Conservation (phyloP, 1,140 invertebrate genomes). For the Diorhabda carinulata region DNA sequence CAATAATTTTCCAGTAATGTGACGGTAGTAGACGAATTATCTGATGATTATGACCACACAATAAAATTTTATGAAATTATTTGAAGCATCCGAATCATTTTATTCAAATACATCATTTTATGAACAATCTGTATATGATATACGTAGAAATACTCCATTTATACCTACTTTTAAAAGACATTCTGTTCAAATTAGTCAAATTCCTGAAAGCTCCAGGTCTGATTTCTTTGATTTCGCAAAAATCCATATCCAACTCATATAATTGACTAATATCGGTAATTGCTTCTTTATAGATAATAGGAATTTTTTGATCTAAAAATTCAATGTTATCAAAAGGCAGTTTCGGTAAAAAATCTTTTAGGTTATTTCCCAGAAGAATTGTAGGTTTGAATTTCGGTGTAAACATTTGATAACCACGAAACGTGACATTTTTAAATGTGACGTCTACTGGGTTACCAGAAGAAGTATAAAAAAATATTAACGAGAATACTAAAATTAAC, state of each 20-base stretch:
- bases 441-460: slow-evolving; percentile 2
- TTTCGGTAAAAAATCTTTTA: slow-evolving; percentile 30
- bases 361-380: slow-evolving; percentile 21
- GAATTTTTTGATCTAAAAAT: slow-evolving; percentile 27
- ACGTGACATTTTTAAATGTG: slow-evolving; percentile 33
- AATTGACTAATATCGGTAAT: slow-evolving; percentile 27
- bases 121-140: background rate
- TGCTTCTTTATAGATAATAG: slow-evolving; percentile 27
- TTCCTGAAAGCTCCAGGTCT: slow-evolving; percentile 32
- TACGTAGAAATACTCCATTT: background rate
- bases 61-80: no score
- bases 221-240: slow-evolving; percentile 26
- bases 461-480: slow-evolving; percentile 10
- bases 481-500: background rate
- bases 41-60: no score
- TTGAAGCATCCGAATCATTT: no score
- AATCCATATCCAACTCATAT: slow-evolving; percentile 30
- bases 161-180: slow-evolving; percentile 21
- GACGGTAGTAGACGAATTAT: no score
- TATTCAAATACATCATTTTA: no score
- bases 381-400: slow-evolving; percentile 29
- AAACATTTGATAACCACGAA: slow-evolving; percentile 29
- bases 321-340: slow-evolving; percentile 27
- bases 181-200: slow-evolving; percentile 24
- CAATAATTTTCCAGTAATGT: no score